A percentile compares a stretch with the other conserved stretches of the same genome.
phyloP scores from a whole-genome alignment of 2,113 vertebrate species.

The Pedionomus torquatus region DNA sequence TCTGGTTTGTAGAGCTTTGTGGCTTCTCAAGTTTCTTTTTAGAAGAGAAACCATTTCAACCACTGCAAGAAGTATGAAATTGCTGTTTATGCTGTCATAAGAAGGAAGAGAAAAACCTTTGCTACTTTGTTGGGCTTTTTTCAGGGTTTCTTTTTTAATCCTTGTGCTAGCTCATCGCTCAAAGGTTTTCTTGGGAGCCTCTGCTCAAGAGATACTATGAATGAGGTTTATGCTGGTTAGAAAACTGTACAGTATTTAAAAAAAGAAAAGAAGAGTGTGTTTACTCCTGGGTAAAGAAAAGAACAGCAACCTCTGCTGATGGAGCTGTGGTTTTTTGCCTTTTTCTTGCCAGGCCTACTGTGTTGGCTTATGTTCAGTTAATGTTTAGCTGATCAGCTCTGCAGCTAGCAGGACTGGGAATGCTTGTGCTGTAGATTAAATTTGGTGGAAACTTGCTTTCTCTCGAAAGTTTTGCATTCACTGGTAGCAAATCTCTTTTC shows the following conservation, averaged over 20 bases:
- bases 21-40: neutral
- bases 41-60: neutral
- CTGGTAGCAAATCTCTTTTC: neutral
- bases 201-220: neutral
- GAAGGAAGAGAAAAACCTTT: neutral
- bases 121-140: neutral
- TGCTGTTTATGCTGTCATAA: neutral
- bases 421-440: neutral
- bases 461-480: neutral
- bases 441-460: neutral
- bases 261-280: neutral
- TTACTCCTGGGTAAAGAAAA: neutral
- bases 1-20: neutral
- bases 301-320: neutral
- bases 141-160: neutral
- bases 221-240: neutral
- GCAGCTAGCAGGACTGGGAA: neutral
- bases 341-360: constrained; percentile 26
- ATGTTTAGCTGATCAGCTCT: constrained; percentile 8
- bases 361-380: constrained; percentile 9
- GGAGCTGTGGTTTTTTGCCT: neutral
- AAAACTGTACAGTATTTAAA: neutral
- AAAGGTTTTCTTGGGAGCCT: neutral
- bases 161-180: neutral
- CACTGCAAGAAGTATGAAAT: neutral